Evolutionary conservation across 1,140 invertebrate genomes (phyloP), one percentile per base, ranked within the genome.

Genomic region (Drosophila guanche): DNA sequence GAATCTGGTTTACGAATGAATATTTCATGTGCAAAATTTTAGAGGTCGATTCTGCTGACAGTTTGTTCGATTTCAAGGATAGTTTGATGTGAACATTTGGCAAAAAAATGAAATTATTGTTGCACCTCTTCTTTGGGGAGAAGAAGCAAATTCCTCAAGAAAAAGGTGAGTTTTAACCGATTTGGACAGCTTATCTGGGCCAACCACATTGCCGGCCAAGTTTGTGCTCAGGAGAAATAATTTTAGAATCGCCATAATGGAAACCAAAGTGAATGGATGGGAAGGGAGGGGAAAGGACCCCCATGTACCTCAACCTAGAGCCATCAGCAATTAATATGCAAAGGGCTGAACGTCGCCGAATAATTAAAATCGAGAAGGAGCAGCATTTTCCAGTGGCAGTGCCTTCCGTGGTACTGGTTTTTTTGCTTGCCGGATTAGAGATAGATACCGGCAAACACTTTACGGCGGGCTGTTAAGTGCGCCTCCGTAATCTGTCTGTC

Each of bases 381-480:
- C 23, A 67, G 68, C 42, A 16, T 52, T 27, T 56, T 72, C 63
- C 45, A 53, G 47, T 23, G 41, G 42, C 5, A 23, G 53, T 59
- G 42, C 55, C 27, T 22, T 46, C 61, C 5, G 25, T 27, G 25
- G 25, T 5, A 1, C 25, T 4, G 10, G 33, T 37, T 37, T 10
- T 10, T 46, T 46, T 53, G 8, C 29, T 65, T 42, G 60, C 42
- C 47, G 70, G 70, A 74, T 54, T 52, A 61, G 56, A 74, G 81
- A 81, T 80, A 73, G 81, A 80, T 80, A 86, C 68, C 57, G 59
- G 40, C 43, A 45, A 69, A 76, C 71, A 76, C 48, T 74, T 85
- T 86, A 86, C 61, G 73, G 63, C 65, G 73, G 81, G 86, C 83
- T 81, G 86, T 86, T 85, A 85, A 85, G 63, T 77, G 78, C 67